Evolutionary conservation across 1,140 invertebrate genomes (phyloP), one percentile per base, ranked within the genome.

Genomic region (Hermetia illucens): DNA sequence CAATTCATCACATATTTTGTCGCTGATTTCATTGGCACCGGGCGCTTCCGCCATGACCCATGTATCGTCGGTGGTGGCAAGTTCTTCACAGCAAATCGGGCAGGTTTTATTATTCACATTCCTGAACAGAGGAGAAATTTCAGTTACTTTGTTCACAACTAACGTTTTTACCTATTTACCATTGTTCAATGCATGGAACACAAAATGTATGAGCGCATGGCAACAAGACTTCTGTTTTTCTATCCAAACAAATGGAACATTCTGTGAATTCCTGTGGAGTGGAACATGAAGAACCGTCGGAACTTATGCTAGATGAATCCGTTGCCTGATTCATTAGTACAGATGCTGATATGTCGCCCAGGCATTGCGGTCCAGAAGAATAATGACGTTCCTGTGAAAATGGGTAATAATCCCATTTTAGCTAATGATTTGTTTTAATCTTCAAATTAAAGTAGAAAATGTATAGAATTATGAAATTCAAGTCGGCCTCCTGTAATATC

Each of bases 191-290:
- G 52, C 78, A 81, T 20, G 64, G 63, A 27, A 70, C 55, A 55
- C 78, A 81, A 56, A 77, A 81, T 37, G 63, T 68, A 56, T 81
- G 78, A 16, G 69, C 61, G 54, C 78, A 81, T 8, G 75, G 72
- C 19, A 81, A 55, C 41, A 72, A 71, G 30, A 77, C 63, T 47
- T 79, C 74, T 5, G 74, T 71, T 47, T 68, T 69, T 21, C 71
- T 53, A 50, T 81, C 78, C 53, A 81, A 69, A 58, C 78, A 81
- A 46, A 81, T 79, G 49, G 72, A 74, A 55, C 78, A 81, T 53
- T 79, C 76, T 29, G 62, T 62, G 34, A 55, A 37, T 36, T 50
- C 48, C 19, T 55, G 47, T 6, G 36, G 44, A 39, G 38, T 39
- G 19, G 41, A 39, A 41, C 37, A 42, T 6, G 18, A 13, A 31